These are phyloP conservation scores for Lepidochrysops patricia DNA, from an alignment of 2,888 invertebrate genomes.

Conservation along the genomic window DNA sequence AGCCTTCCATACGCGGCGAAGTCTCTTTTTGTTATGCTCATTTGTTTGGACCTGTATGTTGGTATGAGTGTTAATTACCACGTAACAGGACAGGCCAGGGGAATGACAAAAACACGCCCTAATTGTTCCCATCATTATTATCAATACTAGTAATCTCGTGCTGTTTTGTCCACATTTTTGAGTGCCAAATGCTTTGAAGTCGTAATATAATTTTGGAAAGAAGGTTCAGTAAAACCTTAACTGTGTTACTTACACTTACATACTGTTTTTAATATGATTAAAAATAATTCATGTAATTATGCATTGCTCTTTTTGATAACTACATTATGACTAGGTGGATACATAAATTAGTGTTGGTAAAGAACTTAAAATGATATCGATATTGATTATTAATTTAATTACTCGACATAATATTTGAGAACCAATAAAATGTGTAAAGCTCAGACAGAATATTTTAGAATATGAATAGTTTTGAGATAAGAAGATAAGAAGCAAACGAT, in stretches of 20 bases:
- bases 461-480: no score
- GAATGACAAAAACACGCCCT: constrained; percentile 46
- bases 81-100: constrained; percentile 37
- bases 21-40: constrained; percentile 11
- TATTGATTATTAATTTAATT: background rate
- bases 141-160: constrained; percentile 29
- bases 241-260: no score
- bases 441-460: no score
- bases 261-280: no score
- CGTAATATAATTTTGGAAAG: no score
- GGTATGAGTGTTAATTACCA: constrained; percentile 45
- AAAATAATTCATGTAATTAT: no score
- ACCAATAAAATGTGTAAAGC: no score
- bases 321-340: no score
- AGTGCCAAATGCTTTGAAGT: background rate
- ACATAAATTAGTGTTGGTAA: background rate
- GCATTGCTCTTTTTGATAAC: no score
- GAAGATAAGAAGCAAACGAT: no score
- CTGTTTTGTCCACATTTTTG: background rate
- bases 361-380: background rate
- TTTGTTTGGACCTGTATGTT: constrained; percentile 32
- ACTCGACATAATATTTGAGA: background rate
- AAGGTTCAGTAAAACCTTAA: background rate
- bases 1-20: background rate
- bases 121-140: constrained; percentile 47